Evolutionary conservation across 2,113 vertebrate genomes (phyloP).

Genomic region (Hyla sarda): DNA sequence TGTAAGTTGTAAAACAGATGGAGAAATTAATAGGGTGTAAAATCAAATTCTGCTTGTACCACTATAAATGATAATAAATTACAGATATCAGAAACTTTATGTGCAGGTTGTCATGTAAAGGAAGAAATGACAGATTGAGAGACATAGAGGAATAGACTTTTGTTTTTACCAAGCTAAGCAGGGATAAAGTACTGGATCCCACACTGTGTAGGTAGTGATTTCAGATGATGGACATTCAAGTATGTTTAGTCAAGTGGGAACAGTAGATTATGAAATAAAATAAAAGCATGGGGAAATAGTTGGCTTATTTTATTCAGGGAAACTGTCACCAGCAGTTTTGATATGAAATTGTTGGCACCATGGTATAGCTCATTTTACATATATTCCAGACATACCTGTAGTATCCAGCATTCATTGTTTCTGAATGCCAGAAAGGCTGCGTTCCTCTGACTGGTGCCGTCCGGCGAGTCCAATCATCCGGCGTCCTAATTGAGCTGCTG

Average conservation of each 20-base stretch:
- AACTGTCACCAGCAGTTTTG: no score
- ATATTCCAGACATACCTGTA: no score
- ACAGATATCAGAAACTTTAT: conserved; percentile 57
- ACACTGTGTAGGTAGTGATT: conserved; percentile 38
- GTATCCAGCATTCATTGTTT: no score
- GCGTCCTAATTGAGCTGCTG: no score
- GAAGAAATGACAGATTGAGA: conserved; percentile 45
- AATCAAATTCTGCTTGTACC: conserved; percentile 56
- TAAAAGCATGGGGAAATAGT: not conserved
- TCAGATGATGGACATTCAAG: conserved; percentile 3
- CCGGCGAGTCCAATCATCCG: no score
- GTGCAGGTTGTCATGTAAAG: conserved; percentile 52
- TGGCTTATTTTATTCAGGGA: not conserved
- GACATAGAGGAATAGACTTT: conserved; percentile 16
- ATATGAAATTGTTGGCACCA: no score
- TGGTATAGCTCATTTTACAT: no score
- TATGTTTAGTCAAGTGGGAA: conserved; percentile 22
- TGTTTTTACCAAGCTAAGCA: conserved; percentile 43
- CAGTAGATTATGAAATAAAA: not conserved
- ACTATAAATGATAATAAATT: conserved; percentile 57
- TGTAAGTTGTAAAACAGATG: conserved; percentile 57
- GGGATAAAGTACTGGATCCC: conserved; percentile 23
- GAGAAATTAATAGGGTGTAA: conserved; percentile 58
- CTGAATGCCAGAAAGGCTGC: no score
- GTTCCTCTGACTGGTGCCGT: no score